Base-by-base conservation (phyloP, 2,113 vertebrate genomes). In the Odocoileus virginianus region DNA sequence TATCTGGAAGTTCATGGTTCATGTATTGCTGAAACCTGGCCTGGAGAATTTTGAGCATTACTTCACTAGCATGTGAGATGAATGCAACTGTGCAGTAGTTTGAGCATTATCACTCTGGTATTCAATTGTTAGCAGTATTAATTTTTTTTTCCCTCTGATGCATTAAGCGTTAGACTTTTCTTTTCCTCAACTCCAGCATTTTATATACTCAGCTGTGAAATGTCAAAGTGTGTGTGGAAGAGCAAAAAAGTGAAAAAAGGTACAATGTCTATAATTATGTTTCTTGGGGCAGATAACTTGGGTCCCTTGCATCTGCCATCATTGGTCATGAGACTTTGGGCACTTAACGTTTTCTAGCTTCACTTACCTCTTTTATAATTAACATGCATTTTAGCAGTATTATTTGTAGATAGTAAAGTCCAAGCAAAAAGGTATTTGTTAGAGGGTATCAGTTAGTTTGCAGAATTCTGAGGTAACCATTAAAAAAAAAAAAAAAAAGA, bases 91-190 rank as follows among this genome's bases (percentile, higher is more conserved):
- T 50, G 47, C 12, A 50, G 47, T 50, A 14, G 47, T 14, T 50
- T 3, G 47, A 50, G 47, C 47, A 50, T 50, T 50, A 13, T 50
- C 47, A 76, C 15, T 55, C 21, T 50, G 25, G 2, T 27, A 58
- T 90, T 82, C 13, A 43, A 64, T 67, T 64, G 64, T 90, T 76
- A 93, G 4, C 13, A 88, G 45, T 78, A 87, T 76, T 90, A 84
- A 58, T 67, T 4, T 47, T 50, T 55, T 83, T 30, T 57, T 67
- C 83, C 25, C 19, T 91, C 23, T 71, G 3, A 5, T 40, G 4
- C 33, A 15, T n/a, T 40, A 36, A 54, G 27, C 15, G 1, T 25
- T 36, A 36, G 14, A 25, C 10, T 87, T 74, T 95, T 19, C 6
- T 84, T 3, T 87, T 82, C 4, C 8, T 58, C 85, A 89, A 71